These are phyloP conservation scores for Tipula unca DNA, from an alignment of 2,888 invertebrate species.

Conservation along the genomic window DNA sequence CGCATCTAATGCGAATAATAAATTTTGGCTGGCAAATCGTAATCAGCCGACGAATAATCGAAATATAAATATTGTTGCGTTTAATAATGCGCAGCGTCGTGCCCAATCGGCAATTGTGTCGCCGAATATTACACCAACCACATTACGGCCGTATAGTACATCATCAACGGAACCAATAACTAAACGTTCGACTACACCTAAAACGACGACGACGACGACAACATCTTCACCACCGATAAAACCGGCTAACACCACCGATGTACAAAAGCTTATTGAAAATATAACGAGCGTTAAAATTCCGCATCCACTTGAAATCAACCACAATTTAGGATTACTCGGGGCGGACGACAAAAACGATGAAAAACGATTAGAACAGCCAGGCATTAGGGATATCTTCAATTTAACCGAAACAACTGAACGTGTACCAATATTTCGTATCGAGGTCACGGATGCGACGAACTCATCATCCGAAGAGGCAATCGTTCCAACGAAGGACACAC, in stretches of 20 bases:
- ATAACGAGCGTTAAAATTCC: background rate
- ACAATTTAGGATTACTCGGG: background rate
- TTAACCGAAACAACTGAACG: background rate
- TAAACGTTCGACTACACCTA: background rate
- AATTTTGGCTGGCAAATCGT: conserved; percentile 29
- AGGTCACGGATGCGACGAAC: background rate
- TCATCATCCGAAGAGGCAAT: background rate
- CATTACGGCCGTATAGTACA: background rate
- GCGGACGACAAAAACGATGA: conserved; percentile 8
- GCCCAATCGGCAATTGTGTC: background rate
- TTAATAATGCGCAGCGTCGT: conserved; percentile 16
- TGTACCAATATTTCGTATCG: background rate
- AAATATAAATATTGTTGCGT: conserved; percentile 32
- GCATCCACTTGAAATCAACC: background rate
- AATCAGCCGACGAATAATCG: conserved; percentile 35
- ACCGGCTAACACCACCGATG: background rate
- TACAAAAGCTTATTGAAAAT: background rate
- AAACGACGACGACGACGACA: background rate
- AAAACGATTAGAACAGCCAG: background rate
- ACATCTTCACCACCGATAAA: background rate
- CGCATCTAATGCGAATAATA: background rate
- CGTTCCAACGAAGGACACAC: background rate
- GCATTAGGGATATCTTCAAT: background rate
- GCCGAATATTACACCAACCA: background rate
- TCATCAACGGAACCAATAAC: background rate